phyloP scores from a whole-genome alignment of 1,140 invertebrate species.

The Drosophila oshimai region DNA sequence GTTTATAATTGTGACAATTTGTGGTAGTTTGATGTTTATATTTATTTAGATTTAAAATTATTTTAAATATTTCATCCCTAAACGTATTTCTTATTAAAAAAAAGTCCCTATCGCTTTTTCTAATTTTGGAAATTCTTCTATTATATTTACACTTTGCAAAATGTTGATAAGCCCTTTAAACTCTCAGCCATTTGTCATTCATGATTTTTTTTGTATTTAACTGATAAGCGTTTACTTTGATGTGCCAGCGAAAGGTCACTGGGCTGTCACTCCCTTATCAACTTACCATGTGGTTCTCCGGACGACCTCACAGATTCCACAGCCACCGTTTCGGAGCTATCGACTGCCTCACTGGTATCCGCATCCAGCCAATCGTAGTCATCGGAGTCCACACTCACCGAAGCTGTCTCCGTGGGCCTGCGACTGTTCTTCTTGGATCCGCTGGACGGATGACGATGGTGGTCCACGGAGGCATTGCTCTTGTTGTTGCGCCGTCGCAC shows the following conservation, averaged over 20 bases:
- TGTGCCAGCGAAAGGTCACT: slow-evolving; percentile 32
- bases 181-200: background rate
- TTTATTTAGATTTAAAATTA: too few species aligned
- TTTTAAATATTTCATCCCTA: too few species aligned
- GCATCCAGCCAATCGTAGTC: slow-evolving; percentile 58
- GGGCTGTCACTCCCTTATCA: slow-evolving; percentile 18
- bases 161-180: background rate
- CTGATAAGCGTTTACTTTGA: slow-evolving; percentile 39
- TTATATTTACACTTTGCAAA: background rate
- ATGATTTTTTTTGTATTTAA: background rate
- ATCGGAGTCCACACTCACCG: slow-evolving; percentile 19
- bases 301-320: slow-evolving; percentile 18
- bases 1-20: too few species aligned
- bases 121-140: too few species aligned
- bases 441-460: slow-evolving; percentile 10
- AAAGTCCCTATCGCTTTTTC: too few species aligned
- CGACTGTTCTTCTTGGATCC: slow-evolving; percentile 1
- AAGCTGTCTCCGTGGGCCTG: background rate
- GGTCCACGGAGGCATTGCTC: slow-evolving; percentile 30
- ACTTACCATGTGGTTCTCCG: slow-evolving; percentile 55
- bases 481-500: slow-evolving; percentile 32
- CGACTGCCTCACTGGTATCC: slow-evolving; percentile 38
- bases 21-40: too few species aligned
- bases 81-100: too few species aligned
- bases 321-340: slow-evolving; percentile 6